Evolutionary conservation across 2,113 vertebrate genomes (phyloP).

Genomic region (Scomber scombrus): DNA sequence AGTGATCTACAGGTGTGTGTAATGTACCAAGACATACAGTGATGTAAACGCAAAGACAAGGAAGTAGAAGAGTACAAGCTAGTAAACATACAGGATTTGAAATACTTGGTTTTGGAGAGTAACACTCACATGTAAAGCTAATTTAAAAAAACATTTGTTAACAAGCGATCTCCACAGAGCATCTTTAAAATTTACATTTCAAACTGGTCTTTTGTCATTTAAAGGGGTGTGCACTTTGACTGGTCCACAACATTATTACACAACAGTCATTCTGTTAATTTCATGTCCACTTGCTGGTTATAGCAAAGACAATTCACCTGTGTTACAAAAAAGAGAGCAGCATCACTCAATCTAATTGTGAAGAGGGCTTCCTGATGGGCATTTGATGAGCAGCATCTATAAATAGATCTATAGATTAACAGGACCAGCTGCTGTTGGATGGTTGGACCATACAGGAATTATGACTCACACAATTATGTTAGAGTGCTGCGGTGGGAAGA

Average conservation of each 20-base stretch:
- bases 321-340: background rate
- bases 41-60: too few relatives aligned
- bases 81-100: too few relatives aligned
- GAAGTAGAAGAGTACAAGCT: too few relatives aligned
- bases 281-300: background rate
- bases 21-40: too few relatives aligned
- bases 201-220: background rate
- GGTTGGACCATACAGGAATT: background rate
- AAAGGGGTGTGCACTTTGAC: background rate
- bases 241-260: background rate
- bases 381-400: conserved; percentile 18
- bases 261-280: background rate
- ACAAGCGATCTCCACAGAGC: too few relatives aligned
- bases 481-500: conserved; percentile 19
- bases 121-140: too few relatives aligned
- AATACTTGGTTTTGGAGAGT: too few relatives aligned
- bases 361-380: conserved; percentile 2
- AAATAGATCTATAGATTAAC: conserved; percentile 30
- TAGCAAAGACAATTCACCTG: background rate
- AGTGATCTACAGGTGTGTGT: too few relatives aligned
- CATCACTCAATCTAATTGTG: conserved; percentile 14
- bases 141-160: too few relatives aligned
- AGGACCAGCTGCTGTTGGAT: conserved; percentile 13
- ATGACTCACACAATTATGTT: conserved; percentile 37
- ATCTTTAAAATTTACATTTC: too few relatives aligned